phyloP scores from a whole-genome alignment of 2,888 invertebrate genomes.

The Drosophila meridiana region DNA sequence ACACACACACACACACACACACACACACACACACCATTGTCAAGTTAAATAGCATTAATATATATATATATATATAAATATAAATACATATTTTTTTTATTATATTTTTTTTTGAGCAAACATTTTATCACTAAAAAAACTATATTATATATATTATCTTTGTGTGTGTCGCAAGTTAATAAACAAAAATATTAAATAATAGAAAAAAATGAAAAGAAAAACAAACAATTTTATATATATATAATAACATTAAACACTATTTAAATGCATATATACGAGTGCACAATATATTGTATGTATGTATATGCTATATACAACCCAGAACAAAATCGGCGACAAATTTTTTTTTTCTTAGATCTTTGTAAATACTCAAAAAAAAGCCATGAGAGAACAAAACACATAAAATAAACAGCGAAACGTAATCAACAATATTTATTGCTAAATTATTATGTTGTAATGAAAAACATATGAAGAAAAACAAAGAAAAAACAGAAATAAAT shows the following conservation, averaged over 20 bases:
- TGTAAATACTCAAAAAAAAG: slow-evolving; percentile 77
- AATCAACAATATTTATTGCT: slow-evolving; percentile 59
- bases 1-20: slow-evolving; percentile 24
- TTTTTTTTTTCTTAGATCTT: slow-evolving; percentile 77
- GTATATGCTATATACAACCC: slow-evolving; percentile 29
- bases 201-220: slow-evolving; percentile 1
- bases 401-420: slow-evolving; percentile 31
- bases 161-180: slow-evolving; percentile 64
- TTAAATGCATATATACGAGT: slow-evolving; percentile 43
- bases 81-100: slow-evolving; percentile 21
- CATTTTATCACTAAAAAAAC: slow-evolving; percentile 57
- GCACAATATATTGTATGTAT: slow-evolving; percentile 31
- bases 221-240: slow-evolving; percentile 31
- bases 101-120: slow-evolving; percentile 54
- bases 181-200: slow-evolving; percentile 31
- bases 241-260: slow-evolving; percentile 37
- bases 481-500: slow-evolving; percentile 7
- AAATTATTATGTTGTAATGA: slow-evolving; percentile 66
- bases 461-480: slow-evolving; percentile 19
- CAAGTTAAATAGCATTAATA: slow-evolving; percentile 48
- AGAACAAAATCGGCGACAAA: slow-evolving; percentile 29
- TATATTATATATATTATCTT: slow-evolving; percentile 36
- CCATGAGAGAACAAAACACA: slow-evolving; percentile 15
- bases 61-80: neutral
- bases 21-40: slow-evolving; percentile 32